Conservation (phyloP, 2,797 vertebrate species). For the Todus mexicanus region DNA sequence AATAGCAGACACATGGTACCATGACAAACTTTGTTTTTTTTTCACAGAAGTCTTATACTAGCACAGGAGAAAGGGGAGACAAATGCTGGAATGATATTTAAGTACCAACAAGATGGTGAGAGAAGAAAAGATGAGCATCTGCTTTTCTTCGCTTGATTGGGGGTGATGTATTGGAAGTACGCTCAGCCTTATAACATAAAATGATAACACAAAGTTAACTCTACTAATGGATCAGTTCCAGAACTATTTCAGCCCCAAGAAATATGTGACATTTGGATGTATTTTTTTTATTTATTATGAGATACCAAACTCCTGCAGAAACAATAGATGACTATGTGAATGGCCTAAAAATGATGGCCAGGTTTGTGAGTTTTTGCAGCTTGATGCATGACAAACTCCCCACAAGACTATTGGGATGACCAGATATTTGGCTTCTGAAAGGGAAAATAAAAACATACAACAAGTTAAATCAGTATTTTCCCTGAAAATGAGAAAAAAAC, state of each 20-base stretch:
- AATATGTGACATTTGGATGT: slow-evolving; percentile 35
- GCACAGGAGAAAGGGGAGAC: background rate
- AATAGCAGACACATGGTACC: background rate
- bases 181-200: background rate
- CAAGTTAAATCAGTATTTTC: slow-evolving; percentile 1
- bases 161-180: background rate
- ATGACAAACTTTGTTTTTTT: background rate
- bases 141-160: slow-evolving; percentile 41
- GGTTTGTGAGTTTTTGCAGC: slow-evolving; percentile 35
- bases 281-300: slow-evolving; percentile 16
- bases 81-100: background rate
- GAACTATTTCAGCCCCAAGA: slow-evolving; percentile 23
- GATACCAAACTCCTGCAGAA: slow-evolving; percentile 45
- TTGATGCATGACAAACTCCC: slow-evolving; percentile 3
- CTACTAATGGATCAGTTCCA: slow-evolving; percentile 20
- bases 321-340: slow-evolving; percentile 35
- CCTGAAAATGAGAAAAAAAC: background rate
- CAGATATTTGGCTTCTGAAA: slow-evolving; percentile 44
- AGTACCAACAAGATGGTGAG: slow-evolving; percentile 14
- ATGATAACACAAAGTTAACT: slow-evolving; percentile 27
- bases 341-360: slow-evolving; percentile 23
- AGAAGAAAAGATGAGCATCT: slow-evolving; percentile 47
- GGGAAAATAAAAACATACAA: background rate
- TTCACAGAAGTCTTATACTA: background rate
- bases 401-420: background rate